Percentiles rank a stretch among this genome's conserved stretches.
Conservation (phyloP, 2,888 invertebrate genomes). For the Macrosoma leucophasiata region DNA sequence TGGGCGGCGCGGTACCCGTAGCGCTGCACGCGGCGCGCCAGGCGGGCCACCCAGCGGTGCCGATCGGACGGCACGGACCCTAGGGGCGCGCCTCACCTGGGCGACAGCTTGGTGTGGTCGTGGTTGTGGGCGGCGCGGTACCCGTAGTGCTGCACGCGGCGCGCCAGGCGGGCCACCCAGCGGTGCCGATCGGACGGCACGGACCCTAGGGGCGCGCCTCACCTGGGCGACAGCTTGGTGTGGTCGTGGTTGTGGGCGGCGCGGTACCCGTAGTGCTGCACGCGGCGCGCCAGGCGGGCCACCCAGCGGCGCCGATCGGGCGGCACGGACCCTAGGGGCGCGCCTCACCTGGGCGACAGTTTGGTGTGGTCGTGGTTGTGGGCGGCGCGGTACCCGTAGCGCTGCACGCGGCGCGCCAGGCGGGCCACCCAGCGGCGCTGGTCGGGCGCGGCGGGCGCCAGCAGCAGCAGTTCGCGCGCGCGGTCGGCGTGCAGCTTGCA, state of each 20-base stretch:
- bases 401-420: slow-evolving; percentile 93
- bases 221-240: slow-evolving; percentile 61
- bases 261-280: slow-evolving; percentile 95
- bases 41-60: slow-evolving; percentile 93
- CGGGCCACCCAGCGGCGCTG: slow-evolving; percentile 96
- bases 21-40: slow-evolving; percentile 94
- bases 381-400: slow-evolving; percentile 95
- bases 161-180: slow-evolving; percentile 94
- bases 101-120: slow-evolving; percentile 66
- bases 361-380: slow-evolving; percentile 77
- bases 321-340: slow-evolving; percentile 82
- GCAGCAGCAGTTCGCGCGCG: slow-evolving; percentile 94
- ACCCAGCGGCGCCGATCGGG: slow-evolving; percentile 97
- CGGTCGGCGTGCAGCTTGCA: slow-evolving; percentile 98
- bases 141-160: slow-evolving; percentile 94
- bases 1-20: slow-evolving; percentile 95
- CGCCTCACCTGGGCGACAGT: slow-evolving; percentile 58
- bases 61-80: slow-evolving; percentile 91
- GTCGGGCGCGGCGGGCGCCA: slow-evolving; percentile 89
- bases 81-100: slow-evolving; percentile 77
- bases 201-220: slow-evolving; percentile 83
- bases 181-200: slow-evolving; percentile 91
- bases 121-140: slow-evolving; percentile 91
- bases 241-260: slow-evolving; percentile 83
- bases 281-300: slow-evolving; percentile 90